phyloP scores from a whole-genome alignment of 2,113 vertebrate genomes.

The Puntigrus tetrazona region DNA sequence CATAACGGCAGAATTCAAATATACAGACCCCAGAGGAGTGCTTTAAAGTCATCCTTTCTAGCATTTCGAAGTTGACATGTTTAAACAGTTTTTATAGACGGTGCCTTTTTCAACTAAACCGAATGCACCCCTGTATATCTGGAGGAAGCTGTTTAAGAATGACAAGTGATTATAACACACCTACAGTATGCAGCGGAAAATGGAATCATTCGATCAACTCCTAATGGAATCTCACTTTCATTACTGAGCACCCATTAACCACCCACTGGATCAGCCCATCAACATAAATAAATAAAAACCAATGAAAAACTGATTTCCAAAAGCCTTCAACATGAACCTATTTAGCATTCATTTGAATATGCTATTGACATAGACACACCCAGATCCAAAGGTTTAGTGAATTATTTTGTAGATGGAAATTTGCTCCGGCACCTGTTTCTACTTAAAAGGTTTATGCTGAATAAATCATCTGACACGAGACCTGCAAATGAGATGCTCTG shows the following conservation, averaged over 20 bases:
- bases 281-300: constrained; percentile 47
- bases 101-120: neutral
- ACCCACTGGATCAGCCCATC: constrained; percentile 27
- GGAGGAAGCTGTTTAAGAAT: neutral
- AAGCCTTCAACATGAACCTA: constrained; percentile 22
- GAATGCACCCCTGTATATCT: neutral
- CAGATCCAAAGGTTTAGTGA: constrained; percentile 4
- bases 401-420: constrained; percentile 28
- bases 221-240: constrained; percentile 42
- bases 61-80: neutral
- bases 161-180: neutral
- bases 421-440: constrained; percentile 27
- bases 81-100: neutral
- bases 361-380: constrained; percentile 18
- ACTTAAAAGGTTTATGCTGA: constrained; percentile 31
- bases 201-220: neutral
- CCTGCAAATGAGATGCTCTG: neutral
- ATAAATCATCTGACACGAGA: constrained; percentile 5
- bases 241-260: constrained; percentile 17
- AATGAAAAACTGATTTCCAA: constrained; percentile 41
- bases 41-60: neutral
- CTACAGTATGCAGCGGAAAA: neutral
- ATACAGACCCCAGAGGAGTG: neutral
- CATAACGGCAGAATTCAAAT: neutral
- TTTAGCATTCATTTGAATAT: constrained; percentile 39